A percentile compares a stretch with the other conserved stretches of the same genome.
Conservation (phyloP, 1,140 invertebrate genomes). For the Drosophila pruinosa region DNA sequence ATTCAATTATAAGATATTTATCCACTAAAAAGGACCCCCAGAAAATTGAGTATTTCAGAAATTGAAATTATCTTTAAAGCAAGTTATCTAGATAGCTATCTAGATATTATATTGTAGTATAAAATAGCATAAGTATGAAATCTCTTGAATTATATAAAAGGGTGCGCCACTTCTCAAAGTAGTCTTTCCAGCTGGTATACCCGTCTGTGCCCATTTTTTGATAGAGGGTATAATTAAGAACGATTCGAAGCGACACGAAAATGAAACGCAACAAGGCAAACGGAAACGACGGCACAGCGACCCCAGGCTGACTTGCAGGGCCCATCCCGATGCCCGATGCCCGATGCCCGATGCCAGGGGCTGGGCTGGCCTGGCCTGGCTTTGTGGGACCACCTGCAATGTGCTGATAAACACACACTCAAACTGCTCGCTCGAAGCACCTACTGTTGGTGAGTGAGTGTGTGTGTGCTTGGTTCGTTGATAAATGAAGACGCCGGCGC, state of each 20-base stretch:
- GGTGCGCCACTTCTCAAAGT: neutral
- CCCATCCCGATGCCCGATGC: constrained; percentile 22
- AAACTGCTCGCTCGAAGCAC: constrained; percentile 8
- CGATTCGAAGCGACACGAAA: constrained; percentile 27
- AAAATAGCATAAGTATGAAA: too few species aligned
- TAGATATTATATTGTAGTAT: too few species aligned
- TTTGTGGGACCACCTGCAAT: constrained; percentile 75
- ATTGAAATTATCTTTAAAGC: too few species aligned
- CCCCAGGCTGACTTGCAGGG: constrained; percentile 52
- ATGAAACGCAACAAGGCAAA: constrained; percentile 47
- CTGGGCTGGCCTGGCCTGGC: constrained; percentile 11
- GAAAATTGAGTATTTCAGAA: too few species aligned
- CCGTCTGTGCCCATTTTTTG: neutral
- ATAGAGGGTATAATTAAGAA: constrained; percentile 26
- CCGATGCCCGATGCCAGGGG: constrained; percentile 11
- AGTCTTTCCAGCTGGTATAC: neutral
- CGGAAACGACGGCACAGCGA: constrained; percentile 61
- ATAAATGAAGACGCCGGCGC: constrained; percentile 78
- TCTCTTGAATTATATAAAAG: too few species aligned
- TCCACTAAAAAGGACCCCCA: too few species aligned
- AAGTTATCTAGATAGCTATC: too few species aligned
- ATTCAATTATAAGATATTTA: too few species aligned
- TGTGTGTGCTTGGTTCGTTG: constrained; percentile 23
- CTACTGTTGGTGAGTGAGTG: neutral
- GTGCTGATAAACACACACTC: constrained; percentile 73